Conservation (phyloP, 2,797 vertebrate species). For the Hyperoplus immaculatus region DNA sequence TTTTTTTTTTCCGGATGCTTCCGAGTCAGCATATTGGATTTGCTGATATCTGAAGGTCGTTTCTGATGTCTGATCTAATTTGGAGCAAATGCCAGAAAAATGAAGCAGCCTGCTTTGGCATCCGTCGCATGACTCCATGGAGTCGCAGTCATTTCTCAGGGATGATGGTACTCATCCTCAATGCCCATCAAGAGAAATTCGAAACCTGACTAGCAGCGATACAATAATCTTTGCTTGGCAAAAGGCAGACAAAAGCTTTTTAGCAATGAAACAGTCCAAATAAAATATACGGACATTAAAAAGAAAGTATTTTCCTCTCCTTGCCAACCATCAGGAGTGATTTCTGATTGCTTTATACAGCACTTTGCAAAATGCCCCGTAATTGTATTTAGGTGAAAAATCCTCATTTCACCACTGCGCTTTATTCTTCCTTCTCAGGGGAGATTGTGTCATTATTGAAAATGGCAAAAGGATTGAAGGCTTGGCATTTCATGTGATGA, state of each 20-base stretch:
- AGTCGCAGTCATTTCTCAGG: slow-evolving; percentile 53
- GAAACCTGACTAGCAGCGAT: slow-evolving; percentile 64
- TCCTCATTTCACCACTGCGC: slow-evolving; percentile 71
- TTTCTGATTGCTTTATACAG: slow-evolving; percentile 76
- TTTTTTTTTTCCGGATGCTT: slow-evolving; percentile 56
- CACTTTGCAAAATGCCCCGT: slow-evolving; percentile 80
- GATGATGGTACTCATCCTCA: slow-evolving; percentile 63
- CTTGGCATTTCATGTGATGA: slow-evolving; percentile 67
- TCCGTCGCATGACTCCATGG: slow-evolving; percentile 29
- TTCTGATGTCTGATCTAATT: slow-evolving; percentile 76
- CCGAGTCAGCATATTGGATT: slow-evolving; percentile 70
- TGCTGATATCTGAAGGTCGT: slow-evolving; percentile 77
- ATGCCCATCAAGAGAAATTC: slow-evolving; percentile 43
- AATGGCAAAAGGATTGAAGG: slow-evolving; percentile 49
- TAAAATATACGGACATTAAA: slow-evolving; percentile 69
- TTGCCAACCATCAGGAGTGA: slow-evolving; percentile 71
- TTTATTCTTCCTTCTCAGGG: slow-evolving; percentile 58
- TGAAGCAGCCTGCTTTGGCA: slow-evolving; percentile 64
- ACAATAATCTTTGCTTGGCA: slow-evolving; percentile 72
- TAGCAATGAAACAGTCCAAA: slow-evolving; percentile 73
- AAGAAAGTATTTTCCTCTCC: slow-evolving; percentile 52
- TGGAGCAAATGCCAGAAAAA: slow-evolving; percentile 75
- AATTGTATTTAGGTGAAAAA: slow-evolving; percentile 82
- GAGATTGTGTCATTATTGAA: slow-evolving; percentile 65
- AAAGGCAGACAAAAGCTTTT: slow-evolving; percentile 72